Evolutionary conservation across 2,888 invertebrate genomes (phyloP).

Genomic region (Chaetogeoica ovagalla): DNA sequence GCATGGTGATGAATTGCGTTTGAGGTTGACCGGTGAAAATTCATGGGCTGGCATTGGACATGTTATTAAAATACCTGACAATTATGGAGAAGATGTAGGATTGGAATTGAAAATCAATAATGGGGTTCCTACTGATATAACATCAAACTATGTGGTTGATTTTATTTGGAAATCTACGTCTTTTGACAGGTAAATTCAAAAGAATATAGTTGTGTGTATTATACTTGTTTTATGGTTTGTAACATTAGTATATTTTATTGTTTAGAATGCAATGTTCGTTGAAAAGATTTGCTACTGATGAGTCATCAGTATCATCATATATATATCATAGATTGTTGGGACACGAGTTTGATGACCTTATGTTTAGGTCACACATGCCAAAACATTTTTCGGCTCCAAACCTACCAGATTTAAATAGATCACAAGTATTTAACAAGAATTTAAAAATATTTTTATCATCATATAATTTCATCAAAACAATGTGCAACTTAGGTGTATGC

Average conservation of each 20-base stretch:
- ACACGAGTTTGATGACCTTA: constrained; percentile 89
- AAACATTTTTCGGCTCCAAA: constrained; percentile 97
- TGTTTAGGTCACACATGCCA: constrained; percentile 88
- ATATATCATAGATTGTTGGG: constrained; percentile 96
- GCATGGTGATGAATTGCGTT: constrained; percentile 95
- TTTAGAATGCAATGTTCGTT: constrained; percentile 91
- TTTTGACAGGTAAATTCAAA: constrained; percentile 76
- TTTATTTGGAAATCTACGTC: constrained; percentile 99
- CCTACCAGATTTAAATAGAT: constrained; percentile 95
- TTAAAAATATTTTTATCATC: not conserved
- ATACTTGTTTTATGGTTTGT: not conserved
- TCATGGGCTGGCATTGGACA: constrained; percentile 98
- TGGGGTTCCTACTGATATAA: constrained; percentile 91
- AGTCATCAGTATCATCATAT: constrained; percentile 93
- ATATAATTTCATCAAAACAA: not conserved
- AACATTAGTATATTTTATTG: constrained; percentile 55
- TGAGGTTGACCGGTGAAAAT: constrained; percentile 92
- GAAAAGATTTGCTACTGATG: constrained; percentile 93
- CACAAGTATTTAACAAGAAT: constrained; percentile 68
- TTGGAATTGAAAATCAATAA: constrained; percentile 90
- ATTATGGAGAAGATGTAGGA: constrained; percentile 97
- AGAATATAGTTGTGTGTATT: not conserved
- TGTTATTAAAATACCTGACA: constrained; percentile 93
- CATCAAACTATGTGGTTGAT: constrained; percentile 95
- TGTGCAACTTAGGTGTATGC: constrained; percentile 76